phyloP scores from a whole-genome alignment of 2,888 invertebrate genomes.

The Erynnis tages region DNA sequence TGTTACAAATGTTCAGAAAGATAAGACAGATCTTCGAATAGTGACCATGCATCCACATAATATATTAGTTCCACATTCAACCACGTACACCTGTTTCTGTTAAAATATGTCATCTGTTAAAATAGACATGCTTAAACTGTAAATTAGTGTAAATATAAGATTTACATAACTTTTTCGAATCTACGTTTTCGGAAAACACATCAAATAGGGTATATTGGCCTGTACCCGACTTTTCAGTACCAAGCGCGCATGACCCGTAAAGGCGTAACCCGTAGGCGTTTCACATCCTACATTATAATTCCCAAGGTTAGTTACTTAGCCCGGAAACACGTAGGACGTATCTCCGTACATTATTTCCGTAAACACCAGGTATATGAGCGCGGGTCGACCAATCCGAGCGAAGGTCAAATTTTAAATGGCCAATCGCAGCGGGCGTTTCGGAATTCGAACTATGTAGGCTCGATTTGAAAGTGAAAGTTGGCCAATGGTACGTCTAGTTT shows the following conservation, averaged over 20 bases:
- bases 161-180: too few species aligned
- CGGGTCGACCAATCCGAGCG: slow-evolving; percentile 58
- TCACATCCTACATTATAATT: slow-evolving; percentile 20
- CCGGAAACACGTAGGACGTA: slow-evolving; percentile 38
- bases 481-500: slow-evolving; percentile 58
- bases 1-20: too few species aligned
- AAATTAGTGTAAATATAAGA: too few species aligned
- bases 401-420: slow-evolving; percentile 67
- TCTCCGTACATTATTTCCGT: slow-evolving; percentile 57
- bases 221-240: neutral
- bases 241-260: slow-evolving; percentile 1
- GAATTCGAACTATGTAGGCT: slow-evolving; percentile 76
- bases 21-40: too few species aligned
- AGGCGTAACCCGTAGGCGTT: slow-evolving; percentile 27
- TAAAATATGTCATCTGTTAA: too few species aligned
- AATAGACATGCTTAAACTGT: too few species aligned
- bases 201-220: neutral
- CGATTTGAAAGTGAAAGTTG: slow-evolving; percentile 71
- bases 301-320: slow-evolving; percentile 32
- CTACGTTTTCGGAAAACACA: too few species aligned
- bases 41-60: too few species aligned
- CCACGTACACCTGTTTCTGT: too few species aligned
- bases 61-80: too few species aligned
- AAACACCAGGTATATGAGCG: slow-evolving; percentile 54
- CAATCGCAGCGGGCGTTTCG: slow-evolving; percentile 55